Evolutionary conservation across 2,797 vertebrate genomes (phyloP).

Genomic region (Takifugu ocellatus): DNA sequence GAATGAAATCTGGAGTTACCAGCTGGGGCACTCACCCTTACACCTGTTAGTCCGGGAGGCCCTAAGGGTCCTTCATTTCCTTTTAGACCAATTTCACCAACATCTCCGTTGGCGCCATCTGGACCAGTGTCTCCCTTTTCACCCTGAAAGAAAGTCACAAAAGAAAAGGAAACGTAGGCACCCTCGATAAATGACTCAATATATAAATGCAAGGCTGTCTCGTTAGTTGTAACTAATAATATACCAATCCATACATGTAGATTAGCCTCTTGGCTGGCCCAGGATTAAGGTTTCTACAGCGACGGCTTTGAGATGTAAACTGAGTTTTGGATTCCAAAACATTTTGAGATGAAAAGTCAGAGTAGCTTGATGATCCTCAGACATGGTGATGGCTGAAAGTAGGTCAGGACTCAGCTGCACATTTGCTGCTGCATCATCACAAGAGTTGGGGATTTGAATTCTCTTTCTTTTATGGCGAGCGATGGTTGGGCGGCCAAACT

Average conservation of each 20-base stretch:
- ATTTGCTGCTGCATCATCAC: constrained; percentile 3
- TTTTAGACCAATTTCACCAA: constrained; percentile 83
- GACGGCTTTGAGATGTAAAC: constrained; percentile 28
- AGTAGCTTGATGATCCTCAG: constrained; percentile 11
- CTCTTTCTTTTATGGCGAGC: constrained; percentile 10
- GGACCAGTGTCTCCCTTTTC: constrained; percentile 88
- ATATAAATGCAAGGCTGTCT: no score
- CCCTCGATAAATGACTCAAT: no score
- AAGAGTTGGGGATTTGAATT: constrained; percentile 5
- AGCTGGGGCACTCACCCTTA: constrained; percentile 81
- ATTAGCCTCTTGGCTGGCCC: neutral
- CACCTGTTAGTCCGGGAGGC: constrained; percentile 80
- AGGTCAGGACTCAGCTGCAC: constrained; percentile 1
- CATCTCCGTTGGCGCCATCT: constrained; percentile 85
- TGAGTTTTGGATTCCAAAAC: constrained; percentile 17
- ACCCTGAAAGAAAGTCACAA: constrained; percentile 73
- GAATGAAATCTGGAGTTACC: constrained; percentile 19
- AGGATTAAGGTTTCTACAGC: constrained; percentile 12
- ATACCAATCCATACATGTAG: neutral
- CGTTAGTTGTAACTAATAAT: no score
- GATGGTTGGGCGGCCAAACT: neutral
- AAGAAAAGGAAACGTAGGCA: neutral
- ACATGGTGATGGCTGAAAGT: constrained; percentile 9
- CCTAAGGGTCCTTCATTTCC: constrained; percentile 86
- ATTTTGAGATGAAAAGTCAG: constrained; percentile 9